Conservation (phyloP, 1,140 invertebrate genomes). For the Metaphire vulgaris region DNA sequence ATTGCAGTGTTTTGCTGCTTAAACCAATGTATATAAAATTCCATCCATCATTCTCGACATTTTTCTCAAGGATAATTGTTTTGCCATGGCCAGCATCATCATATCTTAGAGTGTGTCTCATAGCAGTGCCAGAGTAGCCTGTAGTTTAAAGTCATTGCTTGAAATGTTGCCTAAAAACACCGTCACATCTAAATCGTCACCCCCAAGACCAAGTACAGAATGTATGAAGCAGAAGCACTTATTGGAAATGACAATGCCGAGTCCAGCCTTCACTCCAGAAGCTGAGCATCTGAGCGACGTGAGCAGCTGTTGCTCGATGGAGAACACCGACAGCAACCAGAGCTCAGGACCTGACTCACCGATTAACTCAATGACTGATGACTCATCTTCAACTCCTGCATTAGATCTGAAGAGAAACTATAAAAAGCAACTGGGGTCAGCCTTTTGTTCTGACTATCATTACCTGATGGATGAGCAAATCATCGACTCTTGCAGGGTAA, state of each 20-base stretch:
- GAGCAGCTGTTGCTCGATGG: neutral
- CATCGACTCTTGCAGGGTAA: conserved; percentile 74
- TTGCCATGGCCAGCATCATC: too few relatives aligned
- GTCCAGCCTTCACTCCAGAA: neutral
- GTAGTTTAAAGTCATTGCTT: too few relatives aligned
- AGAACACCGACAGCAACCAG: neutral
- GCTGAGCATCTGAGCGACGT: neutral
- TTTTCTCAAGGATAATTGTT: too few relatives aligned
- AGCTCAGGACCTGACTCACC: too few relatives aligned
- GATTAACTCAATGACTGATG: neutral
- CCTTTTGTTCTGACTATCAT: conserved; percentile 74
- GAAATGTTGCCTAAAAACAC: too few relatives aligned
- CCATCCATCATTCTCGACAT: too few relatives aligned
- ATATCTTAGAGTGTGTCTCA: too few relatives aligned
- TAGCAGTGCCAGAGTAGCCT: too few relatives aligned
- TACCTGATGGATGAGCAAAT: conserved; percentile 90
- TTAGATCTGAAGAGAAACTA: conserved; percentile 29
- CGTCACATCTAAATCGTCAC: too few relatives aligned
- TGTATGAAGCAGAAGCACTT: neutral
- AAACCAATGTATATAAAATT: too few relatives aligned
- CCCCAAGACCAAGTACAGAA: too few relatives aligned
- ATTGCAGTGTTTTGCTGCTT: too few relatives aligned
- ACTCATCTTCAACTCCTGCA: neutral
- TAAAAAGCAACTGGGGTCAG: conserved; percentile 74
- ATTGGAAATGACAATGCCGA: neutral